A percentile compares a stretch with the other conserved stretches of the same genome.
phyloP scores from a whole-genome alignment of 2,113 vertebrate species.

The Antechinus flavipes region DNA sequence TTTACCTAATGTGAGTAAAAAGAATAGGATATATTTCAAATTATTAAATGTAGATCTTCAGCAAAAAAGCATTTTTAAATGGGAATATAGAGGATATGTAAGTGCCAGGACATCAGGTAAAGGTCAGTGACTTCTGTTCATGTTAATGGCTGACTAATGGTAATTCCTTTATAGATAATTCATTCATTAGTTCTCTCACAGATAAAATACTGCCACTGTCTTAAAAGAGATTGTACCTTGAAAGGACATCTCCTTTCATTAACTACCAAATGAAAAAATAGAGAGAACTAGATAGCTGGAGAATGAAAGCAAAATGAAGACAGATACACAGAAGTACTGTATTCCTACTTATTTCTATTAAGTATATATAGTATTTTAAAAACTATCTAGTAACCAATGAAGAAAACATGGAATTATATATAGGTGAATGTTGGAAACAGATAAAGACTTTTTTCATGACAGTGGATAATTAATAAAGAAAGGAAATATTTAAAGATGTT shows the following conservation, averaged over 20 bases:
- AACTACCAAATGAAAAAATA: constrained; percentile 76
- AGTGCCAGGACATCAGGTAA: constrained; percentile 72
- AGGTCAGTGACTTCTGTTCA: constrained; percentile 79
- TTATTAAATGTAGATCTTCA: constrained; percentile 52
- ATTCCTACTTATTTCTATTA: neutral
- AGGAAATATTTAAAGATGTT: constrained; percentile 27
- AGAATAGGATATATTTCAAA: constrained; percentile 44
- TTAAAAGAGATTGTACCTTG: constrained; percentile 80
- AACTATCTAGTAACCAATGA: neutral
- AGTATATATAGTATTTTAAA: neutral
- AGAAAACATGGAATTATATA: neutral
- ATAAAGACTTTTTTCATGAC: neutral
- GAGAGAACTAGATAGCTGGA: constrained; percentile 3
- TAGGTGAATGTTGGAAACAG: neutral
- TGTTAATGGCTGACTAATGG: constrained; percentile 76
- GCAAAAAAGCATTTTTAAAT: constrained; percentile 40
- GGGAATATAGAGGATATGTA: constrained; percentile 67
- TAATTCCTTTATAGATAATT: constrained; percentile 84
- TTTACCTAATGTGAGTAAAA: constrained; percentile 50
- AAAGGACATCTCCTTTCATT: constrained; percentile 85
- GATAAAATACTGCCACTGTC: constrained; percentile 88
- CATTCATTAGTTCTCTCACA: constrained; percentile 85
- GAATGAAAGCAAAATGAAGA: constrained; percentile 24
- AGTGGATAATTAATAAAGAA: constrained; percentile 12
- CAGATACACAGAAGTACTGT: neutral